A percentile compares a stretch with the other conserved stretches of the same genome.
These are phyloP conservation scores for Dendropsophus ebraccatus DNA, from an alignment of 2,113 vertebrate species.

Conservation along the genomic window DNA sequence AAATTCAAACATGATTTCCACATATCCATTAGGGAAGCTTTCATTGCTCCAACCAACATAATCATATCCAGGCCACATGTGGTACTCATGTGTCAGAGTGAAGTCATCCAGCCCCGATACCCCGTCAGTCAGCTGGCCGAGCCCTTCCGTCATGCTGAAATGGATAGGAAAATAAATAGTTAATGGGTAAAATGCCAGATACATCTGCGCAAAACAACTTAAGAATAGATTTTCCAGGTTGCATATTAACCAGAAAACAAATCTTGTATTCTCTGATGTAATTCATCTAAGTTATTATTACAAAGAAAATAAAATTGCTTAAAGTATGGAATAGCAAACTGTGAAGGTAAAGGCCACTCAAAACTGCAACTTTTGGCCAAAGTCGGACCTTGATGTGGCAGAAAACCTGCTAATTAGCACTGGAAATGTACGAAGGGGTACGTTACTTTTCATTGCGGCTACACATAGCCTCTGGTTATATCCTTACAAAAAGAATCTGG, in stretches of 20 bases:
- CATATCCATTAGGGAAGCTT: conserved; percentile 79
- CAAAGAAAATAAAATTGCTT: too few relatives aligned
- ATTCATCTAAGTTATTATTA: too few relatives aligned
- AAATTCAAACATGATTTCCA: conserved; percentile 94
- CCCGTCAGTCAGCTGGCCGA: conserved; percentile 93
- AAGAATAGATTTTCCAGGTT: not conserved
- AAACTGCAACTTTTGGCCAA: too few relatives aligned
- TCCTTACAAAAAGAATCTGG: too few relatives aligned
- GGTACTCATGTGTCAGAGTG: conserved; percentile 88
- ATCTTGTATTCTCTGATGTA: not conserved
- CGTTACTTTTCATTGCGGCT: too few relatives aligned
- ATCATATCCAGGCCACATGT: conserved; percentile 93
- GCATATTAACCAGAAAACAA: not conserved
- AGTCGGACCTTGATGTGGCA: too few relatives aligned
- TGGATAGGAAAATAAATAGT: not conserved
- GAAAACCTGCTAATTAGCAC: too few relatives aligned
- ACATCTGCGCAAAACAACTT: not conserved
- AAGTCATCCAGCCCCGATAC: conserved; percentile 94
- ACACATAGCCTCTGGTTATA: too few relatives aligned
- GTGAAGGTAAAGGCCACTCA: too few relatives aligned
- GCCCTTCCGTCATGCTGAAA: conserved; percentile 86
- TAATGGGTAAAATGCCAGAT: not conserved
- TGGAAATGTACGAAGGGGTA: too few relatives aligned
- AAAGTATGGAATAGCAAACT: too few relatives aligned
- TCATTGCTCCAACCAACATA: conserved; percentile 94